Conservation (phyloP, 2,797 vertebrate species). For the Clarias pachynema region DNA sequence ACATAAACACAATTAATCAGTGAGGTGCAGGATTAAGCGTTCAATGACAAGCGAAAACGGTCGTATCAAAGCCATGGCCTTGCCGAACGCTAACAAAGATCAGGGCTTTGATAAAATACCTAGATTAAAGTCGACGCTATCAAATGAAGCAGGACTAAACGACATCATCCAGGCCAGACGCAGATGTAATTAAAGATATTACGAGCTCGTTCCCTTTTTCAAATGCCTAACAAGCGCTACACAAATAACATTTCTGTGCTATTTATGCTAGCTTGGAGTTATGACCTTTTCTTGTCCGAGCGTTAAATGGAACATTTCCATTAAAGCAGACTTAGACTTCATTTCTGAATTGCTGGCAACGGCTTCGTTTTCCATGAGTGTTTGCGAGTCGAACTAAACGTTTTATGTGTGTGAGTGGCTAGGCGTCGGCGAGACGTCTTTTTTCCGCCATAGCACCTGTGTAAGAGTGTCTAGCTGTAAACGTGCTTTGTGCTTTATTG, state of each 20-base stretch:
- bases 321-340: conserved; percentile 11
- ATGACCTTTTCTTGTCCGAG: conserved; percentile 18
- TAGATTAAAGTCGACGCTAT: conserved; percentile 39
- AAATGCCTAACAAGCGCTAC: conserved; percentile 38
- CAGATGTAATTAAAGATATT: conserved; percentile 53
- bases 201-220: conserved; percentile 19
- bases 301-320: conserved; percentile 43
- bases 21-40: not conserved
- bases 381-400: conserved; percentile 12
- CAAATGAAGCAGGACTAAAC: conserved; percentile 45
- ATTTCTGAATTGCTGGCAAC: conserved; percentile 41
- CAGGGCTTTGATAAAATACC: conserved; percentile 33
- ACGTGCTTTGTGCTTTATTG: not conserved
- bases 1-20: conserved; percentile 37
- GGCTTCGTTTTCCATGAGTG: conserved; percentile 19
- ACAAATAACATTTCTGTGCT: conserved; percentile 40
- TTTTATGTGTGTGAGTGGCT: conserved; percentile 12
- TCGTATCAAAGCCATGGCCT: conserved; percentile 18
- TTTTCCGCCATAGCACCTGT: not conserved
- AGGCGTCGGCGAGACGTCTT: not conserved
- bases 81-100: conserved; percentile 36
- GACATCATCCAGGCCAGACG: conserved; percentile 31
- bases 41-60: not conserved
- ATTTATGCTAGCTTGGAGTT: conserved; percentile 22
- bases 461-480: not conserved